Percentiles rank a stretch among this genome's conserved stretches.
Conservation (phyloP, 2,888 invertebrate species). For the Crioceris asparagi region DNA sequence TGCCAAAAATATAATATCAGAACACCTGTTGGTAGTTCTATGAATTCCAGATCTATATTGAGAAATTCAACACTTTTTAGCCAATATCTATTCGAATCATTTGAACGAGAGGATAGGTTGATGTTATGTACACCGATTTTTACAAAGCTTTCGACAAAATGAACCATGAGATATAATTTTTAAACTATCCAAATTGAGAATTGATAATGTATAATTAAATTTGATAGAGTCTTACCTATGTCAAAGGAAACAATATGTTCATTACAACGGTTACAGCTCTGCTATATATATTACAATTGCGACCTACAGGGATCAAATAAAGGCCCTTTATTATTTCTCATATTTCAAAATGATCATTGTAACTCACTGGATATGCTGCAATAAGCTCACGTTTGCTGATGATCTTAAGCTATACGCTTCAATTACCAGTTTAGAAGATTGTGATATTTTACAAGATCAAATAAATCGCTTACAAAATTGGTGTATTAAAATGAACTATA, state of each 20-base stretch:
- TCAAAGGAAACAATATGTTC: not conserved
- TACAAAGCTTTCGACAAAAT: conserved; percentile 5
- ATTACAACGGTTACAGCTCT: not conserved
- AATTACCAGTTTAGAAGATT: conserved; percentile 3
- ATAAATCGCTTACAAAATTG: conserved; percentile 2
- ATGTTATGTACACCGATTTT: conserved; percentile 4
- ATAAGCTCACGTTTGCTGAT: conserved; percentile 4
- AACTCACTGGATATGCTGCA: not conserved
- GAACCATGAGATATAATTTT: conserved; percentile 1
- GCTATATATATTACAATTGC: not conserved
- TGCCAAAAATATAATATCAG: not conserved
- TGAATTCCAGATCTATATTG: conserved; percentile 2
- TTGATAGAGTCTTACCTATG: not conserved
- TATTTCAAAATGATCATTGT: conserved; percentile 3
- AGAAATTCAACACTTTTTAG: conserved; percentile 3
- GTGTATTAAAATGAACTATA: conserved; percentile 3
- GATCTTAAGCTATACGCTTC: conserved; percentile 6
- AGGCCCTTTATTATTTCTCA: conserved; percentile 3
- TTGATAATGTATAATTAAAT: not conserved
- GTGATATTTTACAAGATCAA: conserved; percentile 1
- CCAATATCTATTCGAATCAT: conserved; percentile 2
- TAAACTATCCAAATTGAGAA: not conserved
- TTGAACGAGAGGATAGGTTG: conserved; percentile 4
- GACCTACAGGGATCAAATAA: conserved; percentile 1
- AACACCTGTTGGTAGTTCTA: conserved; percentile 2